Conservation (phyloP, 1,140 invertebrate genomes). For the Trypoxylus dichotomus region DNA sequence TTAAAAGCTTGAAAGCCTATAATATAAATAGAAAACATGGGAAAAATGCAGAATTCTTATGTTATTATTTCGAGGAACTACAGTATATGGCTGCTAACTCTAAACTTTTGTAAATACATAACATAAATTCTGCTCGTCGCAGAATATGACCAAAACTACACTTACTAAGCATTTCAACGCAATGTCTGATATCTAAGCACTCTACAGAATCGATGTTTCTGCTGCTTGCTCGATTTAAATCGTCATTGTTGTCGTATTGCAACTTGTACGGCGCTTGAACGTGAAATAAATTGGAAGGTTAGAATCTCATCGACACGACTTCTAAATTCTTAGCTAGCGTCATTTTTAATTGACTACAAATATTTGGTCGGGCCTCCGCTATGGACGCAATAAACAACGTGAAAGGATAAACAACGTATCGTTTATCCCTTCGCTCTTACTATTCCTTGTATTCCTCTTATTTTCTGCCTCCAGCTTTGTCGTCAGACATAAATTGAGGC, state of each 20-base stretch:
- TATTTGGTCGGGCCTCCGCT: background rate
- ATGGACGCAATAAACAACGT: constrained; percentile 5
- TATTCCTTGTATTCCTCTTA: constrained; percentile 4
- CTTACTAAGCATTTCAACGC: too few species aligned
- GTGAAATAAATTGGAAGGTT: constrained; percentile 24
- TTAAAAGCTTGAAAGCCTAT: too few species aligned
- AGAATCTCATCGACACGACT: constrained; percentile 6
- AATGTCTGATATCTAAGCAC: background rate
- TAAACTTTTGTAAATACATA: too few species aligned
- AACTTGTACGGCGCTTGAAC: background rate
- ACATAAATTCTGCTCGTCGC: too few species aligned
- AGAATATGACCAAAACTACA: too few species aligned
- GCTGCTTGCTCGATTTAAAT: background rate
- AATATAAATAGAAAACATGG: too few species aligned
- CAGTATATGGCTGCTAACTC: too few species aligned
- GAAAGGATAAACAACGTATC: background rate
- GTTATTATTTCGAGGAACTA: too few species aligned
- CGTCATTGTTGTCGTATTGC: constrained; percentile 11
- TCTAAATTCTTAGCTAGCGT: constrained; percentile 12
- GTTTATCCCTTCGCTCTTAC: constrained; percentile 1
- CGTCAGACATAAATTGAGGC: constrained; percentile 3
- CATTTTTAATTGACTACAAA: constrained; percentile 18
- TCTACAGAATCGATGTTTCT: background rate
- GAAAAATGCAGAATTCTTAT: too few species aligned
- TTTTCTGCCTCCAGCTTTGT: constrained; percentile 6